phyloP scores from a whole-genome alignment of 37 sponge, comb jelly and placozoan genomes.

The Aplysina aerophoba region DNA sequence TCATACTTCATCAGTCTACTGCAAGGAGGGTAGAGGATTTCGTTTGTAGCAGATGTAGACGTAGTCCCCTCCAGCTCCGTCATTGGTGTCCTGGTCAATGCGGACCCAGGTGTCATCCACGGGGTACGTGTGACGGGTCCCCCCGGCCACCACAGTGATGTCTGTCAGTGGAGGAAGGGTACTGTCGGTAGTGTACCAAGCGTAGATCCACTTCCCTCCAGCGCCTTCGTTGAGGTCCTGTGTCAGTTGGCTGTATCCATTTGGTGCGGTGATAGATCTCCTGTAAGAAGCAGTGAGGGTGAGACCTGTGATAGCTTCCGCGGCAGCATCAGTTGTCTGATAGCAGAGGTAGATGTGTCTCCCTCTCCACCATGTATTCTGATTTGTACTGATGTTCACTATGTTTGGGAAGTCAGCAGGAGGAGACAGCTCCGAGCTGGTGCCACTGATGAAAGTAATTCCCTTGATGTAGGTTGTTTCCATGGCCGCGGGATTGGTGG shows the following conservation, averaged over 20 bases:
- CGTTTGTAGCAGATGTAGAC: slow-evolving; percentile 17
- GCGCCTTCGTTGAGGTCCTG: slow-evolving; percentile 1
- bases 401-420: too few relatives aligned
- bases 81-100: slow-evolving; percentile 22
- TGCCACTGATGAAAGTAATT: too few relatives aligned
- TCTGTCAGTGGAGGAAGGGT: not conserved
- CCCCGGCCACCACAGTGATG: not conserved
- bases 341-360: not conserved
- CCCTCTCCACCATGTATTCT: not conserved
- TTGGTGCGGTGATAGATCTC: not conserved
- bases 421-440: too few relatives aligned
- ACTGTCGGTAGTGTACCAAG: not conserved
- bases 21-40: not conserved
- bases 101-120: slow-evolving; percentile 7
- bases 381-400: not conserved
- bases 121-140: not conserved
- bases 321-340: not conserved
- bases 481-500: too few relatives aligned
- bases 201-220: not conserved
- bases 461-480: too few relatives aligned
- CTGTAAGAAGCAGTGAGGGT: not conserved
- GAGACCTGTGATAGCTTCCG: not conserved
- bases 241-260: not conserved
- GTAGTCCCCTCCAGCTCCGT: not conserved
- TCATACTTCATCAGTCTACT: too few relatives aligned